Conservation (phyloP, 2,113 vertebrate genomes). For the Xerus inauris region DNA sequence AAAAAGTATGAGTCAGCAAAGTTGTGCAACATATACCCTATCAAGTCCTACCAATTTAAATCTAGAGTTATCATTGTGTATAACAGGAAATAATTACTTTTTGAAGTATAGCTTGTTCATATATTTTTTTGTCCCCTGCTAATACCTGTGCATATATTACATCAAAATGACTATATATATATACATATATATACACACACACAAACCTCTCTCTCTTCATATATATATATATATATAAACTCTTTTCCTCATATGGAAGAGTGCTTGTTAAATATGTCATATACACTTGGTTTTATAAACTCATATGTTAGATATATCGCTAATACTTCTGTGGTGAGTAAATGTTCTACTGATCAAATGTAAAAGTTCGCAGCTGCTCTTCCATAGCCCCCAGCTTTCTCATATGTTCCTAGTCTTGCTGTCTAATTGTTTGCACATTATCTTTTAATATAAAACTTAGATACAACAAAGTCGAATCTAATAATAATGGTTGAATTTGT, state of each 20-base stretch:
- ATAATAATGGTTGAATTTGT: constrained; percentile 49
- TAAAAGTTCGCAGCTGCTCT: constrained; percentile 35
- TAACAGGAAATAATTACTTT: neutral
- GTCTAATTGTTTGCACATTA: constrained; percentile 55
- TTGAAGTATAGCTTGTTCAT: neutral
- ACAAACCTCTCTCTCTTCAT: no score
- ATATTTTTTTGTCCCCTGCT: neutral
- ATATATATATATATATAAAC: neutral
- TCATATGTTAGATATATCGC: constrained; percentile 32
- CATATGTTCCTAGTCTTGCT: constrained; percentile 25
- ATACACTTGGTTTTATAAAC: constrained; percentile 52
- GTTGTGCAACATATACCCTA: neutral
- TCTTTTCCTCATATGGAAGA: neutral
- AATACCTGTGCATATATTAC: neutral
- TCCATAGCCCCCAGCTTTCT: neutral
- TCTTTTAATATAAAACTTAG: constrained; percentile 52
- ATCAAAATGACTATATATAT: neutral
- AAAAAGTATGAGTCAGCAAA: neutral
- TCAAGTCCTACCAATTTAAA: neutral
- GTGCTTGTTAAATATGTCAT: constrained; percentile 33
- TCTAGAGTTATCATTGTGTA: neutral
- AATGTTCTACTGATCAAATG: constrained; percentile 32
- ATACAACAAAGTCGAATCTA: constrained; percentile 8
- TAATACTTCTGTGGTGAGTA: constrained; percentile 45
- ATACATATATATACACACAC: no score